phyloP scores from a whole-genome alignment of 2,888 invertebrate genomes.

The Lepas anatifera region DNA sequence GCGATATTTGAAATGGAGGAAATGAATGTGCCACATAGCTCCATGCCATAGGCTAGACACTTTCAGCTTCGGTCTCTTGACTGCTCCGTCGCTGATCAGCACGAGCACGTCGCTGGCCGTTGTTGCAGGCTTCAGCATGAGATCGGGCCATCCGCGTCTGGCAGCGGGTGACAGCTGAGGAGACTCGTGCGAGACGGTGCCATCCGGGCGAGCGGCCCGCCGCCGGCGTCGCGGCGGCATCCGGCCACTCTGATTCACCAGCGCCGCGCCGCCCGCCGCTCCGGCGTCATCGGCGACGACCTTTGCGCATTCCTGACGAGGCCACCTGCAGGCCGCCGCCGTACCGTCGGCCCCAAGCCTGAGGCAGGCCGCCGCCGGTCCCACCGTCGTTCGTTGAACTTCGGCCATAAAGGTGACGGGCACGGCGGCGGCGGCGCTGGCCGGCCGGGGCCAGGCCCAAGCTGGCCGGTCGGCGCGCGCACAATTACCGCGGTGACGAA shows the following conservation, averaged over 20 bases:
- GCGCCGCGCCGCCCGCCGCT: conserved; percentile 68
- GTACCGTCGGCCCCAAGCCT: conserved; percentile 58
- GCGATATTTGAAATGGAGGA: no score
- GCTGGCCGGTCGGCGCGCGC: not conserved
- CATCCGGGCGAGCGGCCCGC: conserved; percentile 84
- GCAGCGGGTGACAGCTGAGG: no score
- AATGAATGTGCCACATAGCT: no score
- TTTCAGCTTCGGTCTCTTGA: no score
- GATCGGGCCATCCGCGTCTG: no score
- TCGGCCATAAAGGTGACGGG: not conserved
- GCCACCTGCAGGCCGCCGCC: conserved; percentile 79
- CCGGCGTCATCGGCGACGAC: conserved; percentile 89
- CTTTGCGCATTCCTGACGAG: conserved; percentile 67
- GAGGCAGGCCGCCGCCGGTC: not conserved
- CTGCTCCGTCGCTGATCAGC: no score
- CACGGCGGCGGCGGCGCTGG: not conserved
- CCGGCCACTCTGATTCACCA: conserved; percentile 95
- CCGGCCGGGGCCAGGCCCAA: not conserved
- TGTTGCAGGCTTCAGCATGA: no score
- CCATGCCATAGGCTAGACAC: no score
- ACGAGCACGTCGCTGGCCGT: no score
- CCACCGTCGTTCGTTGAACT: not conserved
- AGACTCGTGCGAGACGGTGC: no score
- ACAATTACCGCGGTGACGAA: conserved; percentile 1
- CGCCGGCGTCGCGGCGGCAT: conserved; percentile 94